Evolutionary conservation across 1,140 invertebrate genomes (phyloP).

Genomic region (Heliothis subflexa): DNA sequence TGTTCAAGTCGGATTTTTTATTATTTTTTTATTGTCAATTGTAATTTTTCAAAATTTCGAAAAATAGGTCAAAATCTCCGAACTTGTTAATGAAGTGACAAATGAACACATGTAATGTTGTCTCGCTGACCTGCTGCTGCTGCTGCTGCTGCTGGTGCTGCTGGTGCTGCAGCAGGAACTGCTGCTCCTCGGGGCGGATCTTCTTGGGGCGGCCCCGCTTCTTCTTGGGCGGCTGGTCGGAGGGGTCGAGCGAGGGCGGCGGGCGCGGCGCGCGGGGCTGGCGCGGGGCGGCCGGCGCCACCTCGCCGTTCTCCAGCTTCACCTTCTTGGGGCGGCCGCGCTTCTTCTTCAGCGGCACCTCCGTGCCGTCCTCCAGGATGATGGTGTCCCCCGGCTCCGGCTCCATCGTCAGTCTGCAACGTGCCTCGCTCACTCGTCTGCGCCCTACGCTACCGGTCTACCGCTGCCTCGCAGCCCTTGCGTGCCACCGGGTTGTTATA

Average conservation of each 20-base stretch:
- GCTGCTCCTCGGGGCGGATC: constrained; percentile 88
- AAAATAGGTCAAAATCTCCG: too few species aligned
- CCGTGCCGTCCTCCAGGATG: constrained; percentile 87
- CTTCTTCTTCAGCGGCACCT: constrained; percentile 94
- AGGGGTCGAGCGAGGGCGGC: constrained; percentile 64
- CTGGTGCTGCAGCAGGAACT: constrained; percentile 80
- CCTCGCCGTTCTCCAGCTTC: constrained; percentile 90
- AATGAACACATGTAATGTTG: background rate
- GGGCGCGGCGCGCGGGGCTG: constrained; percentile 80
- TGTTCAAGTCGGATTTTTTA: background rate
- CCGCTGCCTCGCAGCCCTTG: background rate
- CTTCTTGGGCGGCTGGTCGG: constrained; percentile 90
- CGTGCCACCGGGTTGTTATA: background rate
- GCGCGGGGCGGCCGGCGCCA: constrained; percentile 86
- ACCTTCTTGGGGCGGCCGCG: constrained; percentile 95
- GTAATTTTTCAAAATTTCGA: too few species aligned
- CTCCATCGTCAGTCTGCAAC: constrained; percentile 84
- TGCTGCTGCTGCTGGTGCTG: constrained; percentile 75
- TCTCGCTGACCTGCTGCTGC: constrained; percentile 59
- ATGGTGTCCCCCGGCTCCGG: constrained; percentile 83
- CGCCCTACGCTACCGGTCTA: background rate
- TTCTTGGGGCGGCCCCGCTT: constrained; percentile 95
- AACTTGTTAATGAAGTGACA: background rate
- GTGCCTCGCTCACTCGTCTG: constrained; percentile 56
- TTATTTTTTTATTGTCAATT: background rate